Evolutionary conservation across 1,140 invertebrate genomes (phyloP).

Genomic region (Zaprionus vittiger): DNA sequence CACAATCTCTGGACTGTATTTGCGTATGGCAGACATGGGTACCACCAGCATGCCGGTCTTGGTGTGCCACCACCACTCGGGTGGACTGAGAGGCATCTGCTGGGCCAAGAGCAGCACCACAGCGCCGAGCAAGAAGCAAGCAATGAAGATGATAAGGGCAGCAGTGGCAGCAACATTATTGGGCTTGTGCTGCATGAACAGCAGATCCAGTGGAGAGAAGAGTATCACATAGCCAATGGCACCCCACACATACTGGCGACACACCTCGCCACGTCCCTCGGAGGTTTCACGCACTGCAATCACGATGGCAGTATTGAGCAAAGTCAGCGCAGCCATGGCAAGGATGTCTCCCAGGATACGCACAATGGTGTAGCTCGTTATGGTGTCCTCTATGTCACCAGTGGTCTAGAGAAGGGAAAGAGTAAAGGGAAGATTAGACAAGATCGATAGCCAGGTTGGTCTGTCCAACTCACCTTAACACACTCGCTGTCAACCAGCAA

Average conservation of each 20-base stretch:
- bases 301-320: constrained; percentile 91
- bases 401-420: constrained; percentile 57
- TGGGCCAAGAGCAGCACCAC: constrained; percentile 65
- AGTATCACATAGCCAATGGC: constrained; percentile 90
- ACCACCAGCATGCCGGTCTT: constrained; percentile 90
- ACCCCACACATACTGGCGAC: constrained; percentile 91
- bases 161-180: constrained; percentile 44
- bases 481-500: constrained; percentile 88
- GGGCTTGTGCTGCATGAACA: constrained; percentile 66
- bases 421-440: background rate
- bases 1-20: constrained; percentile 89
- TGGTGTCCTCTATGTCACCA: constrained; percentile 88
- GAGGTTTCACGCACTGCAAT: constrained; percentile 92
- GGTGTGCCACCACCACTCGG: constrained; percentile 93
- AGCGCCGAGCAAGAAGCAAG: constrained; percentile 84
- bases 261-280: constrained; percentile 91
- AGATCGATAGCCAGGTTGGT: background rate
- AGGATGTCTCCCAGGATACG: constrained; percentile 91
- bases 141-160: constrained; percentile 87
- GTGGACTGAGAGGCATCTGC: constrained; percentile 90
- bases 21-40: constrained; percentile 90
- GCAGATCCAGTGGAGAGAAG: constrained; percentile 88
- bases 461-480: constrained; percentile 79
- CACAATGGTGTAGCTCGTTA: constrained; percentile 89
- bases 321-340: constrained; percentile 88